Percentiles rank a stretch among this genome's conserved stretches.
Conservation (phyloP, 2,797 vertebrate species). For the Sebastes cheni region DNA sequence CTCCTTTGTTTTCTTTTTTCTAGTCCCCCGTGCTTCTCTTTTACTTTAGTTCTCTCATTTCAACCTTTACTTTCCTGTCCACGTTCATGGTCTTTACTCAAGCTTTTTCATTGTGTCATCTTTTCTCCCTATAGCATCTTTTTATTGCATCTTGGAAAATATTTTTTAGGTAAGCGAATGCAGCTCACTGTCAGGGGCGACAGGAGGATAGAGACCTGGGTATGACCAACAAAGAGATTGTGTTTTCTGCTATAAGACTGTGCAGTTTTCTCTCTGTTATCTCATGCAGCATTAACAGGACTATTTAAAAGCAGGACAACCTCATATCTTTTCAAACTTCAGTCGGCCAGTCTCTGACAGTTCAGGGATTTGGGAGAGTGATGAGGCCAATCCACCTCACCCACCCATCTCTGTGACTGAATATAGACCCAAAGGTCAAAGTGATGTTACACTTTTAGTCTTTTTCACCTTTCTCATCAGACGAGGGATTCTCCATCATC, state of each 20-base stretch:
- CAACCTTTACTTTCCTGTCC: neutral
- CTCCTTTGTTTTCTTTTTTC: constrained; percentile 11
- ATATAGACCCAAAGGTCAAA: constrained; percentile 71
- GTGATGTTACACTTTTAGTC: constrained; percentile 69
- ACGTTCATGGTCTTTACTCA: constrained; percentile 6
- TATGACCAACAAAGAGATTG: neutral
- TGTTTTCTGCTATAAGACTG: neutral
- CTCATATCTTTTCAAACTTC: constrained; percentile 18
- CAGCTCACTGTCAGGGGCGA: neutral
- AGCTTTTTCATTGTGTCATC: constrained; percentile 10
- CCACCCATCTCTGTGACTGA: constrained; percentile 48
- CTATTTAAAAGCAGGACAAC: constrained; percentile 17
- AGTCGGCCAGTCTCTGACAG: constrained; percentile 19
- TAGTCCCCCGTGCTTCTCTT: neutral
- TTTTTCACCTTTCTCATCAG: constrained; percentile 77
- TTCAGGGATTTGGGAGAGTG: constrained; percentile 32
- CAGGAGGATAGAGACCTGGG: neutral
- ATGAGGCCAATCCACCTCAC: constrained; percentile 40
- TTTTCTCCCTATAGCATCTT: neutral
- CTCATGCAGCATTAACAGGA: neutral
- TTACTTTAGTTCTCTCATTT: neutral
- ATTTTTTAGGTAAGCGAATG: constrained; percentile 1
- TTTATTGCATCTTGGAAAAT: constrained; percentile 8
- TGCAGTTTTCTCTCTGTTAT: neutral
- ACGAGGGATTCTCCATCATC: constrained; percentile 81